Base-by-base conservation (phyloP, 2,888 invertebrate genomes). In the Plusia festucae region DNA sequence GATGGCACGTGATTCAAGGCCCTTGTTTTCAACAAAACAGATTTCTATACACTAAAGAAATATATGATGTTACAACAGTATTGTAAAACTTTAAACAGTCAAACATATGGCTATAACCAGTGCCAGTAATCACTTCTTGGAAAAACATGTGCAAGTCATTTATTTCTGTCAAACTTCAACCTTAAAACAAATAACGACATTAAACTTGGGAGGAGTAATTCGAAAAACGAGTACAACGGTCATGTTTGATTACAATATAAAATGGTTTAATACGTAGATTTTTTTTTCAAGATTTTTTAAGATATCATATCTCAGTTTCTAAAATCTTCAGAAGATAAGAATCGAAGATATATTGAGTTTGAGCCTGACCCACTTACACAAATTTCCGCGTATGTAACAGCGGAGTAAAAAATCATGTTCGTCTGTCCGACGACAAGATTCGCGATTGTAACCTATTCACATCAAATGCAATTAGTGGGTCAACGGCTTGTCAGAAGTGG, bases 401-500 rank as follows among this genome's bases (percentile, higher is more conserved):
- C 79, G 79, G 34, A 70, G 74, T 65, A 66, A 87, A 85, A 86
- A 86, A 83, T 68, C 83, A 59, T 71, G 73, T 71, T 70, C 55
- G 83, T 83, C 78, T 80, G 82, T 82, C 79, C 81, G 79, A 82
- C 84, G 89, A 90, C 90, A 88, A 85, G 83, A 85, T 88, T 89
- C 85, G 86, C 85, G 88, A 86, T 85, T 83, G 86, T 87, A 89
- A 91, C 90, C 89, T 90, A 90, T 91, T 88, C 88, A 88, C 86
- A 87, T 88, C 83, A 85, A 85, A 86, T 80, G 87, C 89, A 90
- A 91, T 91, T 91, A 91, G 91, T 88, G 85, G 92, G 92, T 92
- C 92, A 91, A 84, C 86, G 87, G 86, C 87, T 86, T 81, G 84
- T 85, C 86, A 86, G 85, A 90, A 89, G 89, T 89, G 84, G 88